Evolutionary conservation across 2,888 invertebrate species (phyloP), one percentile per base, ranked within the genome.

Genomic region (Tetranychus piercei): DNA sequence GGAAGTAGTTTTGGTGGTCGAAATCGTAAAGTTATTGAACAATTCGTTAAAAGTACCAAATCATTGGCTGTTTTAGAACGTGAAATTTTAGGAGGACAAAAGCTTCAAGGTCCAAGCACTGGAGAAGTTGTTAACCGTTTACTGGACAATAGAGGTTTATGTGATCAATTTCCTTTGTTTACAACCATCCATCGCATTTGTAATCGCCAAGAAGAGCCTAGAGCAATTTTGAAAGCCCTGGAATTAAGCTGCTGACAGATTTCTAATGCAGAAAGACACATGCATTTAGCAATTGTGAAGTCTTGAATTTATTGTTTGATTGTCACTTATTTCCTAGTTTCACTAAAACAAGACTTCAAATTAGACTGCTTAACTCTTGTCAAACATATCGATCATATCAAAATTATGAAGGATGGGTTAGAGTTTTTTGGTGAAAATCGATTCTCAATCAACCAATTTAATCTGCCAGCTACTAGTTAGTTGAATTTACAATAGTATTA

Each of bases 21-120:
- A 76, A 85, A 85, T 78, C 79, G 84, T 45, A 81, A 80, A 77
- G 82, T 84, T 34, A 83, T 83, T 55, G 84, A 84, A 77, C 84
- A 83, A 8, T 84, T 83, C 78, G 84, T 82, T 45, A 81, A 81
- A 76, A 81, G 82, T 23, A 82, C 82, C 76, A 76, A 84, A 84
- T 78, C 81, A 1, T 80, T 85, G 44, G 81, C 81, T 74, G 79
- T 81, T 55, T 78, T 85, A 69, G 85, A 86, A 79, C 77, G 79
- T 66, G 84, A 85, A 78, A 80, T 86, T 80, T 79, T 85, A 71
- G 84, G 84, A 78, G 85, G 85, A 18, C 85, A 85, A 80, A 83
- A 83, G 76, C 80, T 85, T 43, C 85, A 86, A 78, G 85, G 85
- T 9, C 85, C 85, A 0, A 82, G 83, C 23, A 84, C 85, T n/a